phyloP scores from a whole-genome alignment of 2,113 vertebrate genomes.

The Atractosteus spatula region DNA sequence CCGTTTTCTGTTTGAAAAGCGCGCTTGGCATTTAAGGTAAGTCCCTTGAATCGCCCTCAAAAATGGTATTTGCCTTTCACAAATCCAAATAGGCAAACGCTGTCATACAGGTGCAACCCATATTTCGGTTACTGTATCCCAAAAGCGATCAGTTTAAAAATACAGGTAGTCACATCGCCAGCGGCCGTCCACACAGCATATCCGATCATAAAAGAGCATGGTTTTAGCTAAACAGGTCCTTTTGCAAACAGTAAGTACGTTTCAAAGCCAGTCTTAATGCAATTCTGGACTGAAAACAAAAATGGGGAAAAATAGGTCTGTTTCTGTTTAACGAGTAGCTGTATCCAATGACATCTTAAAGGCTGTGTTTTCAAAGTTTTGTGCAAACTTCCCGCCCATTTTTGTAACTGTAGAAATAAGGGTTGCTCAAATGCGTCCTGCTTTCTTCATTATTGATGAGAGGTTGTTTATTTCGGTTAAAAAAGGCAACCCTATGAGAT shows the following conservation, averaged over 20 bases:
- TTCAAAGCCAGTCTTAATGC: slow-evolving; percentile 5
- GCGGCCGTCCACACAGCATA: slow-evolving; percentile 1
- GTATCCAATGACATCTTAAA: slow-evolving; percentile 31
- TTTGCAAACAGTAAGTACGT: slow-evolving; percentile 5
- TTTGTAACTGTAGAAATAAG: slow-evolving; percentile 40
- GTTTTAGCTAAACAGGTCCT: not conserved
- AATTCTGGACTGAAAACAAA: slow-evolving; percentile 8
- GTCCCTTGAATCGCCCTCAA: not conserved
- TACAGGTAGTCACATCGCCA: not conserved
- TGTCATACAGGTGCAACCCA: slow-evolving; percentile 20
- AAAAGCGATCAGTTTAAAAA: slow-evolving; percentile 22
- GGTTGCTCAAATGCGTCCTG: slow-evolving; percentile 17
- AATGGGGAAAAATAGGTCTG: slow-evolving; percentile 18
- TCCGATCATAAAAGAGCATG: not conserved
- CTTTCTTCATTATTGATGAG: slow-evolving; percentile 30
- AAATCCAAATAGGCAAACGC: not conserved
- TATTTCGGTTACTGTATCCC: slow-evolving; percentile 15
- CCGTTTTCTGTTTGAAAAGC: not conserved
- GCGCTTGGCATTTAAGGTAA: not conserved
- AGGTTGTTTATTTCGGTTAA: slow-evolving; percentile 31
- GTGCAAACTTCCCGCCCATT: slow-evolving; percentile 60
- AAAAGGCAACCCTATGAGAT: not conserved
- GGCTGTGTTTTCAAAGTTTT: slow-evolving; percentile 32
- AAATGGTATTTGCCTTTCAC: not conserved
- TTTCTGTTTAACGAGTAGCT: slow-evolving; percentile 22